A percentile compares a stretch with the other conserved stretches of the same genome.
These are phyloP conservation scores for Anguilla japonica DNA, from an alignment of 2,113 vertebrate genomes.

Conservation along the genomic window DNA sequence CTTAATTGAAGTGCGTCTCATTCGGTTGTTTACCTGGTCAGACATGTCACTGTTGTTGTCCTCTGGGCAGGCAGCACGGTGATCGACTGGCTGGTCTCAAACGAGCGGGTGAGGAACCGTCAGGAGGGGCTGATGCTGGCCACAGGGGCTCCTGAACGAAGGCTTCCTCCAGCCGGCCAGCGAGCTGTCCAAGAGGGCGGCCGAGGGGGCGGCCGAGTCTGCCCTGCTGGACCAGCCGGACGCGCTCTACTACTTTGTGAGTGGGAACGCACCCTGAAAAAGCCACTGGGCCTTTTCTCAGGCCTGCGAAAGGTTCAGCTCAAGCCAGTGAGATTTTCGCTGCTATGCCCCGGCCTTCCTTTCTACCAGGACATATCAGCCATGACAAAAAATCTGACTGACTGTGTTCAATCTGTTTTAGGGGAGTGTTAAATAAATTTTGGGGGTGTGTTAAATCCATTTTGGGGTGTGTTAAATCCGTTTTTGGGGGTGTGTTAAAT, in stretches of 20 bases:
- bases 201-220: conserved; percentile 67
- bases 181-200: conserved; percentile 80
- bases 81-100: conserved; percentile 89
- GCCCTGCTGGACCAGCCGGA: conserved; percentile 79
- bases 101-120: conserved; percentile 78
- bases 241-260: conserved; percentile 95
- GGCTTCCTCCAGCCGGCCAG: conserved; percentile 90
- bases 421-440: no score
- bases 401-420: no score
- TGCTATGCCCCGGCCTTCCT: neutral
- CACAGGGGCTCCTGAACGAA: conserved; percentile 84
- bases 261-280: conserved; percentile 42
- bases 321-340: neutral
- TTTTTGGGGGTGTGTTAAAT: no score
- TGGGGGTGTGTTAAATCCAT: no score
- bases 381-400: no score
- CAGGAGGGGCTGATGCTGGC: conserved; percentile 83
- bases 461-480: no score
- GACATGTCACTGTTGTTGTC: neutral
- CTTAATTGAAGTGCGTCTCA: neutral
- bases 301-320: neutral
- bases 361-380: no score
- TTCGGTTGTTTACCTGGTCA: neutral
- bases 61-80: conserved; percentile 75
- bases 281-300: neutral